Conservation (phyloP, 2,888 invertebrate genomes). For the Ceriagrion tenellum region DNA sequence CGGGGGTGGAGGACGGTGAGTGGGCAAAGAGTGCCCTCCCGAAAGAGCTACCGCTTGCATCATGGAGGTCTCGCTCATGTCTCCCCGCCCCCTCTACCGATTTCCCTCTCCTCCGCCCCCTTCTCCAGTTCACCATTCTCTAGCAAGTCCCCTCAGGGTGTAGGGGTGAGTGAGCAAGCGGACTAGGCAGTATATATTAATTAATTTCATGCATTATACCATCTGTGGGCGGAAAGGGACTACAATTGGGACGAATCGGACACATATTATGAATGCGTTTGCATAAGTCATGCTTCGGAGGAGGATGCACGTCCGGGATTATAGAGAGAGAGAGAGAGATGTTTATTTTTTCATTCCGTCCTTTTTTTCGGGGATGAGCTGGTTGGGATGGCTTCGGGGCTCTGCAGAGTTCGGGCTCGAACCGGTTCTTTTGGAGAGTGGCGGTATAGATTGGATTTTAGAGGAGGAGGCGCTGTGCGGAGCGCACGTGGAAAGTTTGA, state of each 20-base stretch:
- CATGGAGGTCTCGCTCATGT: too few relatives aligned
- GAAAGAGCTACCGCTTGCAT: background rate
- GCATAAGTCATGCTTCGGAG: slow-evolving; percentile 17
- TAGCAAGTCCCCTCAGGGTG: background rate
- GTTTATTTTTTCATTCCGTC: background rate
- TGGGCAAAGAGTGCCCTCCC: background rate
- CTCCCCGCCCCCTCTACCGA: background rate
- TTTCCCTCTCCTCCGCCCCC: too few relatives aligned
- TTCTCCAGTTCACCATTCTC: background rate
- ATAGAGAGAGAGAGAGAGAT: background rate
- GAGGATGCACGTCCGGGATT: background rate
- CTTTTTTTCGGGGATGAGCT: background rate
- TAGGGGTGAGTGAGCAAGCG: background rate
- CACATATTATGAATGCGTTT: background rate
- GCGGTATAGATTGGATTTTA: background rate
- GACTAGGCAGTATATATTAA: slow-evolving; percentile 1
- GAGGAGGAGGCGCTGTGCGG: background rate
- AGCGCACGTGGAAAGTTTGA: background rate
- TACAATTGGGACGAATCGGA: background rate
- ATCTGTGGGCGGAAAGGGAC: background rate
- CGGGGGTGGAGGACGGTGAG: background rate
- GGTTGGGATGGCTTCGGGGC: background rate
- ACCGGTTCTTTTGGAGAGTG: slow-evolving; percentile 10
- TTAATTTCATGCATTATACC: slow-evolving; percentile 28
- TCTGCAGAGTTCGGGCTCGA: background rate